phyloP scores from a whole-genome alignment of 2,113 vertebrate genomes.

The Crotalus viridis region DNA sequence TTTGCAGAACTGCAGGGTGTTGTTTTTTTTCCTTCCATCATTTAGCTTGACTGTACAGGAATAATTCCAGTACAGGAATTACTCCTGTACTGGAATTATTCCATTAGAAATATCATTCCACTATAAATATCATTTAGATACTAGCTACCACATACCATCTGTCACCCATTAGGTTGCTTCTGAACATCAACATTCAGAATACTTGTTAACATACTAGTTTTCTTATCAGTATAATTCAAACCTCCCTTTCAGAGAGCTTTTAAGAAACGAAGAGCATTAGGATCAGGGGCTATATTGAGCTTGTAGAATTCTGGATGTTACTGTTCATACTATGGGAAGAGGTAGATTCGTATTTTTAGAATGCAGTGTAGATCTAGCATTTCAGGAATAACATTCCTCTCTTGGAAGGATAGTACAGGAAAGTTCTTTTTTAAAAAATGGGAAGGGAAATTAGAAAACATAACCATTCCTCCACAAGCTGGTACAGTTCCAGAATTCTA shows the following conservation, averaged over 20 bases:
- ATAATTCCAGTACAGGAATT: not conserved
- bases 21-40: not conserved
- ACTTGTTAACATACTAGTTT: not conserved
- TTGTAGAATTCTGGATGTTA: not conserved
- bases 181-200: rapidly evolving
- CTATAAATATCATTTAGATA: not conserved
- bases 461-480: not conserved
- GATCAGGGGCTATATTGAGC: not conserved
- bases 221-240: not conserved
- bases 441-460: not conserved
- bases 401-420: not conserved
- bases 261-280: not conserved
- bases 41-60: not conserved
- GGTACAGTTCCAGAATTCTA: not conserved
- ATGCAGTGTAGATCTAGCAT: not conserved
- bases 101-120: not conserved
- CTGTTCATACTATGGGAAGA: not conserved
- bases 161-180: not conserved
- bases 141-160: not conserved
- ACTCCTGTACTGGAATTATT: not conserved
- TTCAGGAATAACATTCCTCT: not conserved
- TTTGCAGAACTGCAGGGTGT: not conserved
- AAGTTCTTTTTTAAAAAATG: not conserved
- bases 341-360: not conserved
- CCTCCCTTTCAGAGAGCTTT: not conserved